phyloP scores from a whole-genome alignment of 2,113 vertebrate genomes.

The Hypocryptadius cinnamomeus region DNA sequence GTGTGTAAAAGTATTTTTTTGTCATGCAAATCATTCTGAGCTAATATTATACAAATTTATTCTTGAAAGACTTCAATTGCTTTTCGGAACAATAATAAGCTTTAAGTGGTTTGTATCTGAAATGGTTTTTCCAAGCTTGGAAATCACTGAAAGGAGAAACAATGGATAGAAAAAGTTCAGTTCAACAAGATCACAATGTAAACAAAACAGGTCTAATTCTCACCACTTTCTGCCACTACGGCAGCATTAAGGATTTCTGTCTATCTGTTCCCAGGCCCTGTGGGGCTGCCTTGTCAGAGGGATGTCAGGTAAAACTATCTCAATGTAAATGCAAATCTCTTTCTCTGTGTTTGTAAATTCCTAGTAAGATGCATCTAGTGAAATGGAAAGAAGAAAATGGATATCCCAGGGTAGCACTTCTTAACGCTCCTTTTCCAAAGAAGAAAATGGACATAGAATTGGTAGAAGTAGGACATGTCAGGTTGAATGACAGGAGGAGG shows the following conservation, averaged over 20 bases:
- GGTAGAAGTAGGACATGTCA: neutral
- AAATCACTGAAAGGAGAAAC: neutral
- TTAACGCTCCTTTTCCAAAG: neutral
- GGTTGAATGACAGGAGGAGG: neutral
- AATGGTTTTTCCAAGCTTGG: neutral
- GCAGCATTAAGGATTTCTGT: neutral
- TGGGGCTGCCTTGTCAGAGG: neutral
- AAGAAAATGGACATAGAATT: neutral
- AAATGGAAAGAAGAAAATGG: neutral
- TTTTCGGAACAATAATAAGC: constrained; percentile 17
- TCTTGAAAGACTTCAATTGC: neutral
- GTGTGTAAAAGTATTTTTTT: neutral
- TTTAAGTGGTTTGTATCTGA: constrained; percentile 9
- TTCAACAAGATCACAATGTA: neutral
- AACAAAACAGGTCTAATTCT: neutral
- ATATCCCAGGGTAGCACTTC: neutral
- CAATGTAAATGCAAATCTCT: neutral
- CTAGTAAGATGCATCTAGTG: neutral
- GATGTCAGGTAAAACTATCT: neutral
- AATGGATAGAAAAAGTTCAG: neutral
- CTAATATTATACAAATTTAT: constrained; percentile 41
- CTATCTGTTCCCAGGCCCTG: neutral
- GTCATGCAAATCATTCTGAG: constrained; percentile 47
- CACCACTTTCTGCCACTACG: neutral
- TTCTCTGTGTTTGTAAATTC: neutral